These are phyloP conservation scores for Phyllotreta cruciferae DNA, from an alignment of 2,888 invertebrate species.

Conservation along the genomic window DNA sequence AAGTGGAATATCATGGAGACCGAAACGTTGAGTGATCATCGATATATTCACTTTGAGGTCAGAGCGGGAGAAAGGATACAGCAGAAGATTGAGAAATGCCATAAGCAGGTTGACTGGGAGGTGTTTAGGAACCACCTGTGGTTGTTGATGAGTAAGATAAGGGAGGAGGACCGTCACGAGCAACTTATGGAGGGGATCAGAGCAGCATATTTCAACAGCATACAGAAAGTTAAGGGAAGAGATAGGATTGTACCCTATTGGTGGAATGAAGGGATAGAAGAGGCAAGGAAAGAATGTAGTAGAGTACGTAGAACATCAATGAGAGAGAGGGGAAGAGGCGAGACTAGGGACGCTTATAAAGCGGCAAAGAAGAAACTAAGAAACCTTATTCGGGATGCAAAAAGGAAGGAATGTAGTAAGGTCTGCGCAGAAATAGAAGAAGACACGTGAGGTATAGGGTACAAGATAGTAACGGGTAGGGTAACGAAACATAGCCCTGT, in stretches of 20 bases:
- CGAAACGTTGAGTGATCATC: not conserved
- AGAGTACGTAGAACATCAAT: not conserved
- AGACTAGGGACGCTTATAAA: no score
- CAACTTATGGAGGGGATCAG: not conserved
- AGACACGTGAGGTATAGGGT: conserved; percentile 16
- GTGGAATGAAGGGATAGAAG: conserved; percentile 1
- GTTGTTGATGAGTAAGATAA: not conserved
- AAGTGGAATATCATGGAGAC: conserved; percentile 1
- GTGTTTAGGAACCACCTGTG: not conserved
- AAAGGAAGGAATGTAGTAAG: conserved; percentile 2
- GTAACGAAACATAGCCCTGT: not conserved
- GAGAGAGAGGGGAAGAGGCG: not conserved
- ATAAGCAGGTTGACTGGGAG: not conserved
- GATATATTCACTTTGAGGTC: conserved; percentile 1
- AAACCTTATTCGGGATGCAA: no score
- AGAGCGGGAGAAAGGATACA: not conserved
- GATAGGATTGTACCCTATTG: not conserved
- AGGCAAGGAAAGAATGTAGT: conserved; percentile 1
- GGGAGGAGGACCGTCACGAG: not conserved
- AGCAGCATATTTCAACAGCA: not conserved
- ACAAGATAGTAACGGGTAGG: conserved; percentile 1
- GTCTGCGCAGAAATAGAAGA: conserved; percentile 8
- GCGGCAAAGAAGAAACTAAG: not conserved
- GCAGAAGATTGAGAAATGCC: not conserved
- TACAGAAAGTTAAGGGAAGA: not conserved